phyloP scores from a whole-genome alignment of 2,888 invertebrate genomes.

The Neoscelio sp. region DNA sequence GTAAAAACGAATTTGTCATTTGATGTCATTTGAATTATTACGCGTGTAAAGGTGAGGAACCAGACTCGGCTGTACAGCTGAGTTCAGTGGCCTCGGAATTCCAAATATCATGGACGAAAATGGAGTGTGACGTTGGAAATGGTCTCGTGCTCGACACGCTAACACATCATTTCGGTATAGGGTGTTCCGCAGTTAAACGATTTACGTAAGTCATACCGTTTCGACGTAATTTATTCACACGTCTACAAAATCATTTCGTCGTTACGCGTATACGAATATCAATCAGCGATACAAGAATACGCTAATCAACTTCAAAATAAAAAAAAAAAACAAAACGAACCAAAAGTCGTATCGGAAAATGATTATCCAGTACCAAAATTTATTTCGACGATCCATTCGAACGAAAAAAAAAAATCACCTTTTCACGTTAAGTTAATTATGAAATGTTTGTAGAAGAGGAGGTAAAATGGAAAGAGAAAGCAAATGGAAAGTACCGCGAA shows the following conservation, averaged over 20 bases:
- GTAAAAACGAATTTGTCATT: too few relatives aligned
- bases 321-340: too few relatives aligned
- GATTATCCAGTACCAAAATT: too few relatives aligned
- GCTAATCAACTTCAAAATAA: too few relatives aligned
- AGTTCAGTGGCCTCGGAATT: slow-evolving; percentile 72
- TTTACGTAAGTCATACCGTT: not conserved
- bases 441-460: slow-evolving; percentile 46
- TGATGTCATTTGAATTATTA: slow-evolving; percentile 62
- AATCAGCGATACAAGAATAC: too few relatives aligned
- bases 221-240: too few relatives aligned
- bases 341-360: too few relatives aligned
- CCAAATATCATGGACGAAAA: slow-evolving; percentile 73
- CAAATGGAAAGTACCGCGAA: slow-evolving; percentile 62
- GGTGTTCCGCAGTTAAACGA: slow-evolving; percentile 6
- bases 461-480: slow-evolving; percentile 63
- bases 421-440: slow-evolving; percentile 55
- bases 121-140: slow-evolving; percentile 61
- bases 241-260: too few relatives aligned
- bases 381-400: too few relatives aligned
- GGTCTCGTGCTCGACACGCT: slow-evolving; percentile 37
- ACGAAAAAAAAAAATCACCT: not conserved
- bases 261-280: too few relatives aligned
- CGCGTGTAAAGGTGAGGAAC: slow-evolving; percentile 62
- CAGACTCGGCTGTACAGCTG: slow-evolving; percentile 39
- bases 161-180: slow-evolving; percentile 10